Evolutionary conservation across 2,888 invertebrate genomes (phyloP).

Genomic region (Hypercompe scribonia): DNA sequence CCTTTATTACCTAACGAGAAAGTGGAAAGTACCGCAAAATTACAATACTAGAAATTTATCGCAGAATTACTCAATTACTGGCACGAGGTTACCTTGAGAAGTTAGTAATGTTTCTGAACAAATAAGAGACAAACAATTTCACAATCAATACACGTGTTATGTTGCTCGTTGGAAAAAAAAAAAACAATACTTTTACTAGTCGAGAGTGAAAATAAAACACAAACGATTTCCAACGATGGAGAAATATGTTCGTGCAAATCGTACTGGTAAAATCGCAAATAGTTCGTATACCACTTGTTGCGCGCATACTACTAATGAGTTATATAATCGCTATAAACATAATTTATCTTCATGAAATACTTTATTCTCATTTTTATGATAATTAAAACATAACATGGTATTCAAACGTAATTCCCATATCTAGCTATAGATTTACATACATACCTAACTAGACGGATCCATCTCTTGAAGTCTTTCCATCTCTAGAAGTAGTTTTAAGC

Average conservation of each 20-base stretch:
- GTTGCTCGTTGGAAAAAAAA: background rate
- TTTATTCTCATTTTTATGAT: too few relatives aligned
- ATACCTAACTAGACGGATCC: background rate
- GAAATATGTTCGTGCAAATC: background rate
- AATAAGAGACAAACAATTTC: background rate
- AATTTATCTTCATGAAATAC: too few relatives aligned
- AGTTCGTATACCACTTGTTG: background rate
- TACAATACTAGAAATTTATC: background rate
- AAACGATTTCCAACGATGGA: background rate
- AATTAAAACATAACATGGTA: too few relatives aligned
- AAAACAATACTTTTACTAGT: background rate
- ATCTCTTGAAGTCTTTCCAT: too few relatives aligned
- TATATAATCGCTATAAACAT: too few relatives aligned
- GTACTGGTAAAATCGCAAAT: background rate
- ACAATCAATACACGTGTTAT: background rate
- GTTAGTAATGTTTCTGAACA: background rate
- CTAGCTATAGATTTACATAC: background rate
- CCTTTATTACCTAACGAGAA: conserved; percentile 1
- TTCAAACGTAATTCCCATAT: too few relatives aligned
- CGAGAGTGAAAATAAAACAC: background rate
- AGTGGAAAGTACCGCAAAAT: background rate
- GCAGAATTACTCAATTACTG: background rate
- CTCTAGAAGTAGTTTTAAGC: background rate
- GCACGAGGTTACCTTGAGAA: background rate
- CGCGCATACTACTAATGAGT: background rate